Percentiles rank a stretch among this genome's conserved stretches.
phyloP scores from a whole-genome alignment of 92 coral and sea anemone genomes.

The Palythoa grandiflora region DNA sequence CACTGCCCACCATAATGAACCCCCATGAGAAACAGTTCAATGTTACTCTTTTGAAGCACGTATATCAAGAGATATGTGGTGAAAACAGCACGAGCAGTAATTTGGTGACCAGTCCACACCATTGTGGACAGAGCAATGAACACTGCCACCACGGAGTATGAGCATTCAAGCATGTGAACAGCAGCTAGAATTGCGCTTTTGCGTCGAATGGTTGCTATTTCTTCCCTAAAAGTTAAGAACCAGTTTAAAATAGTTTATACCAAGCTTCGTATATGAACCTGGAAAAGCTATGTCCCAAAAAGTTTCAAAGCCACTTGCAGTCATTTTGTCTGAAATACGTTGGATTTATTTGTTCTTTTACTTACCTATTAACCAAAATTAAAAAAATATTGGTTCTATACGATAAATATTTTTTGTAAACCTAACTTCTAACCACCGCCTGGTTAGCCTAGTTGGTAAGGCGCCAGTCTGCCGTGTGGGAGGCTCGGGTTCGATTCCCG shows the following conservation, averaged over 20 bases:
- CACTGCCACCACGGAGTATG: constrained; percentile 46
- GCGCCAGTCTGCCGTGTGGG: too few species aligned
- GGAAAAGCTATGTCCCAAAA: neutral
- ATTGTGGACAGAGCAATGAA: constrained; percentile 53
- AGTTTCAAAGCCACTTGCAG: too few species aligned
- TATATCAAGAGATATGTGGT: constrained; percentile 43
- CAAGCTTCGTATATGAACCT: neutral
- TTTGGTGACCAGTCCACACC: constrained; percentile 39
- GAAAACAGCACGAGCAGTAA: constrained; percentile 51
- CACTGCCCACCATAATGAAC: constrained; percentile 48
- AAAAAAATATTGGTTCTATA: too few species aligned
- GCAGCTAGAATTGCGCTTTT: constrained; percentile 54
- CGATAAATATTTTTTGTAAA: too few species aligned
- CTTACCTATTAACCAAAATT: too few species aligned
- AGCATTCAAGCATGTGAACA: constrained; percentile 40
- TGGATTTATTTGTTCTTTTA: too few species aligned
- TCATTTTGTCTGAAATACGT: too few species aligned
- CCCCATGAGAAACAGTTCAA: constrained; percentile 50
- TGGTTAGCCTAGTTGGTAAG: too few species aligned
- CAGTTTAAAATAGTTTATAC: neutral
- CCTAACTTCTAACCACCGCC: too few species aligned
- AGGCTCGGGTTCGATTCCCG: too few species aligned
- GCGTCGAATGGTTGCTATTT: constrained; percentile 36
- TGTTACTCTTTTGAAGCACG: constrained; percentile 44
- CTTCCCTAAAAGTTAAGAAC: constrained; percentile 14